These are phyloP conservation scores for Drosophila busckii DNA, from an alignment of 1,140 invertebrate genomes.

Conservation along the genomic window DNA sequence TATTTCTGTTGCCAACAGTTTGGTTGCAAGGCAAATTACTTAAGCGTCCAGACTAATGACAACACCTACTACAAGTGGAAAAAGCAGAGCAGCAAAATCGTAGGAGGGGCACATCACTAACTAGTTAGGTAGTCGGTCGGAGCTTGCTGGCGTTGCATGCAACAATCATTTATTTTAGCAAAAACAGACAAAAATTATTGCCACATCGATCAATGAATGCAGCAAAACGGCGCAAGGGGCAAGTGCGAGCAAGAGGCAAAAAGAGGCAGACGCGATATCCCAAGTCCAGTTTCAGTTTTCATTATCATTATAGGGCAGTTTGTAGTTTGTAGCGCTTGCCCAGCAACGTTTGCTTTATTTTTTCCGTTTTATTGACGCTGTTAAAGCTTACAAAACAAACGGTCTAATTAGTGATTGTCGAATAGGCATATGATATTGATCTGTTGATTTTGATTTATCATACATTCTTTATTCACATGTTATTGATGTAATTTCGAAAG, in stretches of 20 bases:
- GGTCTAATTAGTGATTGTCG: too few relatives aligned
- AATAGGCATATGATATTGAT: too few relatives aligned
- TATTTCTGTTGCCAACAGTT: background rate
- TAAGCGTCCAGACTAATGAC: conserved; percentile 62
- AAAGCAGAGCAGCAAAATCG: conserved; percentile 17
- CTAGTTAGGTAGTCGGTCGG: too few relatives aligned
- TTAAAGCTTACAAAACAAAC: too few relatives aligned
- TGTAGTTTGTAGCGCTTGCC: too few relatives aligned
- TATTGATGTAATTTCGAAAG: background rate
- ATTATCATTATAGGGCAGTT: conserved; percentile 49
- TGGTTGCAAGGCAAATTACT: conserved; percentile 62
- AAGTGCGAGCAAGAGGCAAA: conserved; percentile 3
- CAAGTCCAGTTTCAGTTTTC: conserved; percentile 33
- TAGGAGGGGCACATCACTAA: too few relatives aligned
- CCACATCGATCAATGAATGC: conserved; percentile 67
- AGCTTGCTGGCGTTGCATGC: too few relatives aligned
- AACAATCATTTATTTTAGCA: conserved; percentile 76
- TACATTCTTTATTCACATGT: conserved; percentile 6
- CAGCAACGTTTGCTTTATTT: background rate
- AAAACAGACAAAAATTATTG: conserved; percentile 78
- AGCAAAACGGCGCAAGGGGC: conserved; percentile 29
- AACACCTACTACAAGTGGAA: conserved; percentile 69
- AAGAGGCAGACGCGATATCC: conserved; percentile 12
- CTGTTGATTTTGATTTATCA: too few relatives aligned
- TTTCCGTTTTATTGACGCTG: conserved; percentile 8